Percentiles rank a stretch among this genome's conserved stretches.
Evolutionary conservation across 2,113 vertebrate genomes (phyloP).

Genomic region (Ahaetulla prasina): DNA sequence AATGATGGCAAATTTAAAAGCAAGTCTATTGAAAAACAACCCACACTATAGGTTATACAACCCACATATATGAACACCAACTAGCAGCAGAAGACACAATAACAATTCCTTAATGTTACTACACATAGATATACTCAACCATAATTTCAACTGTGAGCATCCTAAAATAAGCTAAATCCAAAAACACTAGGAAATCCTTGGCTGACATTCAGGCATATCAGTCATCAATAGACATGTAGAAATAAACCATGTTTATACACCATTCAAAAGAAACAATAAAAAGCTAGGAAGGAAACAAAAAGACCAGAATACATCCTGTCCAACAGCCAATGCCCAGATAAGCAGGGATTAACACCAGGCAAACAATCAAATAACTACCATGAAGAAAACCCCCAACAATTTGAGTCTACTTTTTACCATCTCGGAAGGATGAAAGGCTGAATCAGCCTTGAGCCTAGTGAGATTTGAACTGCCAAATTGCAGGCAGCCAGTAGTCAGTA

Average conservation of each 20-base stretch:
- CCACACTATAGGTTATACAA: not conserved
- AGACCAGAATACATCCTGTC: not conserved
- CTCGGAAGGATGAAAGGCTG: too few relatives aligned
- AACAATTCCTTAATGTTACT: not conserved
- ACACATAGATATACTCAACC: not conserved
- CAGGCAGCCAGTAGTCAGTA: too few relatives aligned
- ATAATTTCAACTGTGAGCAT: not conserved
- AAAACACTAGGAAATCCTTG: not conserved
- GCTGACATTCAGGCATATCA: not conserved
- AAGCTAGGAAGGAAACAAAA: not conserved
- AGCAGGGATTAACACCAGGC: too few relatives aligned
- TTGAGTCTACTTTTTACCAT: too few relatives aligned
- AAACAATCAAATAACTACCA: too few relatives aligned
- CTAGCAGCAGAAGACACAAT: not conserved
- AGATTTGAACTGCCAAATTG: too few relatives aligned
- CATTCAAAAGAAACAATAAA: not conserved
- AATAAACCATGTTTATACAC: not conserved
- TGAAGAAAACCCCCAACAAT: too few relatives aligned
- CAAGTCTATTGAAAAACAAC: not conserved
- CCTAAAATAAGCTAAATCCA: not conserved
- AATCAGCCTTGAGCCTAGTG: too few relatives aligned
- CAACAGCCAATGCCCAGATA: too few relatives aligned
- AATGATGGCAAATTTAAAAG: not conserved
- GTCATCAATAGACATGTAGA: not conserved
- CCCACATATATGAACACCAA: not conserved